phyloP scores from a whole-genome alignment of 1,140 invertebrate genomes.

The Papilio polytes region DNA sequence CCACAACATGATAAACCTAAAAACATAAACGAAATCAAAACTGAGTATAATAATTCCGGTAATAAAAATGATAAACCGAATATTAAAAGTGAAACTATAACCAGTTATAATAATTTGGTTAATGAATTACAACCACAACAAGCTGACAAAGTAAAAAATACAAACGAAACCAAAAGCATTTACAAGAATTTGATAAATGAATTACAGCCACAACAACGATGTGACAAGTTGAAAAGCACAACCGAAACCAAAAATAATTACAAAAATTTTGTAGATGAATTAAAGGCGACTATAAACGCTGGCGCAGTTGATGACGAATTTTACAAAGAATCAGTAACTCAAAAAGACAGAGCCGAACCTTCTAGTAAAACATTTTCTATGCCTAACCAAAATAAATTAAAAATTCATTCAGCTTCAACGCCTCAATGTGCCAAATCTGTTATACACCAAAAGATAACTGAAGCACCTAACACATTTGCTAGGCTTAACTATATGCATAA shows the following conservation, averaged over 20 bases:
- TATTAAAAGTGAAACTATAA: not conserved
- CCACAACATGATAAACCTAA: not conserved
- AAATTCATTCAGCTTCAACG: conserved; percentile 33
- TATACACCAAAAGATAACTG: conserved; percentile 55
- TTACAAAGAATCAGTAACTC: not conserved
- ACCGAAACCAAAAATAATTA: conserved; percentile 47
- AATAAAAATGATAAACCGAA: not conserved
- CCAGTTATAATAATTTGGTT: not conserved
- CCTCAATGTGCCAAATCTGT: conserved; percentile 57
- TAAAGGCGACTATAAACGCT: conserved; percentile 63
- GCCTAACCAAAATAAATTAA: conserved; percentile 42
- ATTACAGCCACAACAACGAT: conserved; percentile 47
- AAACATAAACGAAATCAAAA: not conserved
- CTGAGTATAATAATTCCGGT: too few species aligned
- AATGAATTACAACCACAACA: conserved; percentile 49
- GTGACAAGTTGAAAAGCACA: not conserved
- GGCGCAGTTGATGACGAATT: conserved; percentile 42
- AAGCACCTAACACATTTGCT: conserved; percentile 73
- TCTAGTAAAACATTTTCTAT: conserved; percentile 11
- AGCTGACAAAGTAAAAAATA: not conserved
- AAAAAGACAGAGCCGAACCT: not conserved
- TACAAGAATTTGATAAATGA: conserved; percentile 63
- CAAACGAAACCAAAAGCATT: conserved; percentile 42
- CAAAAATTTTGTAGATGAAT: conserved; percentile 61
- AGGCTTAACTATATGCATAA: conserved; percentile 77